Evolutionary conservation across 1,140 invertebrate genomes (phyloP), one percentile per base, ranked within the genome.

Genomic region (Eufriesea mexicana): DNA sequence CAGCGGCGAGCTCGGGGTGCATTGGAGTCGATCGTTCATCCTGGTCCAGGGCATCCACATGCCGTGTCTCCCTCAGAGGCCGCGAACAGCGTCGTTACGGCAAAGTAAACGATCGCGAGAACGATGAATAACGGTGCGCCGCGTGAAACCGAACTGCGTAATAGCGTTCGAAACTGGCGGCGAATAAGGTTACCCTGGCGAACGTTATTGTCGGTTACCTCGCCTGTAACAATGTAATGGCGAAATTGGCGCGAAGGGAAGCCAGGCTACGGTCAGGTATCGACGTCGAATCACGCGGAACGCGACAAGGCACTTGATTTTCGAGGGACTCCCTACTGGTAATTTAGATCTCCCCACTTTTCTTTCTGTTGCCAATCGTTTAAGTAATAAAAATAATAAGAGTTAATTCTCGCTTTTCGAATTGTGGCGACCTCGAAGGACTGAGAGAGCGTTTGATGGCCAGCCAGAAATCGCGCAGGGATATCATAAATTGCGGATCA

Each of bases 91-190:
- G 55, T 72, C 70, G 70, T 72, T 72, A 72, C 51, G 7, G 73
- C 73, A 75, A 75, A 61, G 55, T 75, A 75, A 75, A 75, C 73
- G 73, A 71, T 35, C 20, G 66, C 16, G 8, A 12, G 51, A 59
- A 59, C 49, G 66, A 71, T 55, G 76, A 79, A 57, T 79, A 79
- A 79, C 66, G 76, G 76, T 68, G 76, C n/a, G 51, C 77, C 18
- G 64, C 77, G 77, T 57, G 42, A 70, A 79, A 70, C 61, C 45
- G 64, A 57, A 55, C 51, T 54, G 49, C 77, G 77, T 79, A 79
- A 79, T 79, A 45, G 57, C 73, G 54, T 67, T 78, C 64, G 64
- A 59, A 59, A 78, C 45, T 47, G 42, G 28, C 77, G 62, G 77
- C 42, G 45, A 59, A 79, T 59, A 57, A 70, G 54, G 76, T 57